Conservation (phyloP, 2,797 vertebrate species). For the Argyrosomus regius region DNA sequence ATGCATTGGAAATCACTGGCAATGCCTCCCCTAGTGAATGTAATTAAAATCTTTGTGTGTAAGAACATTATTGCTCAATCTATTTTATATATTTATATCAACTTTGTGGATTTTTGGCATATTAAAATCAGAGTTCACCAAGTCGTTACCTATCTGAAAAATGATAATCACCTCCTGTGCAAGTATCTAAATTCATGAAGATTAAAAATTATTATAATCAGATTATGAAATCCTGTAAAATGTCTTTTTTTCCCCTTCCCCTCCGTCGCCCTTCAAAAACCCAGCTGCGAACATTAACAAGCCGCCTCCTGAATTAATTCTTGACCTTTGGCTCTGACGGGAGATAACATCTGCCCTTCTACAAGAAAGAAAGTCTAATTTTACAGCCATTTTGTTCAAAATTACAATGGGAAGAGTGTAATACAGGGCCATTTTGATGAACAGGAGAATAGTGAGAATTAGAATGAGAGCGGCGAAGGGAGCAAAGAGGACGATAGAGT, state of each 20-base stretch:
- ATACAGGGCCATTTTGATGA: slow-evolving; percentile 74
- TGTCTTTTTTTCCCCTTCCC: background rate
- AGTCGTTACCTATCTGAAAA: slow-evolving; percentile 28
- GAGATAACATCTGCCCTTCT: slow-evolving; percentile 76
- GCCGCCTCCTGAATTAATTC: slow-evolving; percentile 80
- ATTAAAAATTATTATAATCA: slow-evolving; percentile 52
- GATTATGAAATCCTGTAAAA: slow-evolving; percentile 53
- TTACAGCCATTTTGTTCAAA: slow-evolving; percentile 78
- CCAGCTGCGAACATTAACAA: slow-evolving; percentile 68
- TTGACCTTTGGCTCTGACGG: slow-evolving; percentile 78
- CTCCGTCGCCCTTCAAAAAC: slow-evolving; percentile 16
- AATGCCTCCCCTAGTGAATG: background rate
- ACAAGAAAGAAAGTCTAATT: slow-evolving; percentile 76
- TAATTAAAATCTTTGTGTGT: slow-evolving; percentile 2
- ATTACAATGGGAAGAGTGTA: slow-evolving; percentile 71
- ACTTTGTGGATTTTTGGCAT: background rate
- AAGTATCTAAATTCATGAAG: slow-evolving; percentile 44
- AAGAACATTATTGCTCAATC: background rate
- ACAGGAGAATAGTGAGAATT: slow-evolving; percentile 60
- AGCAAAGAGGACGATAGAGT: slow-evolving; percentile 74
- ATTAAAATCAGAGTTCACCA: slow-evolving; percentile 10
- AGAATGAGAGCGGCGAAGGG: slow-evolving; percentile 56
- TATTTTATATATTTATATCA: background rate
- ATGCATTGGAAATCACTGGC: background rate
- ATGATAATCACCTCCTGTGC: slow-evolving; percentile 21